Conservation (phyloP, 2,888 invertebrate genomes). For the Alcis repandata region DNA sequence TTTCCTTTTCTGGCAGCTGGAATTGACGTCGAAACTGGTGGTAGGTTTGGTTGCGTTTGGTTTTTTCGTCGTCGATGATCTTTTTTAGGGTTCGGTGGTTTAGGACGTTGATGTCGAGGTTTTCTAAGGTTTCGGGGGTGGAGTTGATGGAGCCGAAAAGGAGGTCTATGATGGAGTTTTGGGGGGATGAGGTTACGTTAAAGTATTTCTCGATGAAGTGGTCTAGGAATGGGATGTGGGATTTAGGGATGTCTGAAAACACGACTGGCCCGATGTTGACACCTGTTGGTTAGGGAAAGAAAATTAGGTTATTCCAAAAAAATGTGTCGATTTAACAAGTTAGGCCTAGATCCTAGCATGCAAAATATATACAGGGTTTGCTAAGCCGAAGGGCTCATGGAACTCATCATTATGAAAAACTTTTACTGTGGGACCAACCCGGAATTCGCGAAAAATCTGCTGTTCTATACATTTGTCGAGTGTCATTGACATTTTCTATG, state of each 20-base stretch:
- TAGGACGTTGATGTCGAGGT: conserved; percentile 6
- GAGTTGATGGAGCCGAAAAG: background rate
- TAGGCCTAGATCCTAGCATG: no score
- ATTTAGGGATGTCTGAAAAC: background rate
- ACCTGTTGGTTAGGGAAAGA: no score
- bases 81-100: conserved; percentile 3
- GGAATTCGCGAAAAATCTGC: no score
- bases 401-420: no score
- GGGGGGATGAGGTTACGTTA: background rate
- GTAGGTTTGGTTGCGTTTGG: no score
- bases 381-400: no score
- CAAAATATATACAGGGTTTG: no score
- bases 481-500: no score
- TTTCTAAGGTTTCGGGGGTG: background rate
- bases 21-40: background rate
- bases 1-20: background rate
- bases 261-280: background rate
- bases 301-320: no score
- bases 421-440: no score
- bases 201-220: background rate
- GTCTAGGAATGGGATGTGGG: background rate
- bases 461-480: no score
- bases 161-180: conserved; percentile 1
- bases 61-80: conserved; percentile 1
- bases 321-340: no score